Percentiles rank a stretch among this genome's conserved stretches.
Evolutionary conservation across 2,797 vertebrate genomes (phyloP).

Genomic region (Aplochiton taeniatus): DNA sequence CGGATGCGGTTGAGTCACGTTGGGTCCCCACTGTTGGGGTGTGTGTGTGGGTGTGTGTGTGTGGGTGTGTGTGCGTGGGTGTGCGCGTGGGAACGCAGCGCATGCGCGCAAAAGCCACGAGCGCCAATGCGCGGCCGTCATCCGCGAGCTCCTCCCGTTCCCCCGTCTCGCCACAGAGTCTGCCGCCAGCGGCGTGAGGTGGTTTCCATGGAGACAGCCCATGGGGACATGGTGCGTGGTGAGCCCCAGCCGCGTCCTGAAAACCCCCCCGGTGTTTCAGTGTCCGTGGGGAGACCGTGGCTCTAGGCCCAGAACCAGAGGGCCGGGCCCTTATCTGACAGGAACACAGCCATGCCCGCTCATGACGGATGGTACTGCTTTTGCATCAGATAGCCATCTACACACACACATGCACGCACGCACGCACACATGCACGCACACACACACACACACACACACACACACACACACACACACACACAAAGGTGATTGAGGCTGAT

Average conservation of each 20-base stretch:
- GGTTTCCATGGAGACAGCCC: too few relatives aligned
- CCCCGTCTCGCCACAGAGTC: too few relatives aligned
- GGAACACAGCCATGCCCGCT: conserved; percentile 27
- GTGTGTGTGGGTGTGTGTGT: not conserved
- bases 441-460: conserved; percentile 37
- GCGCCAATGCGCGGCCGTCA: too few relatives aligned
- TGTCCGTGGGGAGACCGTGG: too few relatives aligned
- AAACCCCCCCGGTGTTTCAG: too few relatives aligned
- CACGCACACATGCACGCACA: too few relatives aligned
- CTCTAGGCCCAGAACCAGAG: too few relatives aligned
- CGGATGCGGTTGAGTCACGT: not conserved
- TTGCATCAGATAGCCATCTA: conserved; percentile 34
- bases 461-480: conserved; percentile 40
- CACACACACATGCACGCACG: conserved; percentile 25
- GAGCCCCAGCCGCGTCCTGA: too few relatives aligned
- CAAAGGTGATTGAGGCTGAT: not conserved
- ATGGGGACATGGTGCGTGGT: too few relatives aligned
- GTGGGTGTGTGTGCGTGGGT: conserved; percentile 3
- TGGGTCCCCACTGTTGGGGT: not conserved
- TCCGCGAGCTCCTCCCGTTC: too few relatives aligned
- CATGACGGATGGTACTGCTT: conserved; percentile 20
- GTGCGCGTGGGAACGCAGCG: conserved; percentile 1
- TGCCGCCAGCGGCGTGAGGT: too few relatives aligned
- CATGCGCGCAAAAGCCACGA: too few relatives aligned
- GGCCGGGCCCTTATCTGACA: conserved; percentile 35